Conservation (phyloP, 2,888 invertebrate genomes). For the Lathronympha strigana region DNA sequence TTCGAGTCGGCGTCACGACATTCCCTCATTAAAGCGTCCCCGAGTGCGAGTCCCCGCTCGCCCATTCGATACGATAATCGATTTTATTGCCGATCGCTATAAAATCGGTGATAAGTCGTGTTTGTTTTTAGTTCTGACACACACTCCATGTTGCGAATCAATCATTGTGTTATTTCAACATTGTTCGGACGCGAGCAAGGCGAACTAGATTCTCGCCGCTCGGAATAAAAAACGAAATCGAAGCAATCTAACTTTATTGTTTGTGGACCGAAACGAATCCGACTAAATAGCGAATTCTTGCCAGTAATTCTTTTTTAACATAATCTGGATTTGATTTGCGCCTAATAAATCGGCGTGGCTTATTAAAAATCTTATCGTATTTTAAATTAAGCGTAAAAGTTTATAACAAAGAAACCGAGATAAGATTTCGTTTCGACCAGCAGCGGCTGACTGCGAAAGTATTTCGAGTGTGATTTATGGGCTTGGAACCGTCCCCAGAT, state of each 20-base stretch:
- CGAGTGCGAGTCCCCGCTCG: constrained; percentile 57
- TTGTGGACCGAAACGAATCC: constrained; percentile 31
- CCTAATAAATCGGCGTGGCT: constrained; percentile 21
- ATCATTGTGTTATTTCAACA: constrained; percentile 67
- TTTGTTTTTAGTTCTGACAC: constrained; percentile 65
- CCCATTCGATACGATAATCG: constrained; percentile 69
- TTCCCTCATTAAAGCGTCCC: constrained; percentile 76
- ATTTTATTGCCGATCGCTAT: constrained; percentile 74
- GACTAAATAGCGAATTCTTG: constrained; percentile 25
- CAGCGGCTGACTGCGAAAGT: constrained; percentile 30
- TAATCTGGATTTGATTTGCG: constrained; percentile 25
- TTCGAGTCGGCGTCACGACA: constrained; percentile 65
- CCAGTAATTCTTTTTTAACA: constrained; percentile 23
- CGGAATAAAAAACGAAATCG: not conserved
- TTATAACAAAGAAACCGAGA: constrained; percentile 34
- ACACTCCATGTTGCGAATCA: constrained; percentile 65
- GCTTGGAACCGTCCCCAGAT: constrained; percentile 29
- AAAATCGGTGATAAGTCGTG: constrained; percentile 64
- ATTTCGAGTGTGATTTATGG: constrained; percentile 36
- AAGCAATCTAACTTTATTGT: constrained; percentile 12
- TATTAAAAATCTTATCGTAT: constrained; percentile 33
- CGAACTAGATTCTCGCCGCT: constrained; percentile 37
- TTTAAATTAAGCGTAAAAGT: constrained; percentile 31
- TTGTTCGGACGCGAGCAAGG: constrained; percentile 52
- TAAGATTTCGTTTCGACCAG: constrained; percentile 29